Evolutionary conservation across 2,888 invertebrate genomes (phyloP).

Genomic region (Salpingus planirostris): DNA sequence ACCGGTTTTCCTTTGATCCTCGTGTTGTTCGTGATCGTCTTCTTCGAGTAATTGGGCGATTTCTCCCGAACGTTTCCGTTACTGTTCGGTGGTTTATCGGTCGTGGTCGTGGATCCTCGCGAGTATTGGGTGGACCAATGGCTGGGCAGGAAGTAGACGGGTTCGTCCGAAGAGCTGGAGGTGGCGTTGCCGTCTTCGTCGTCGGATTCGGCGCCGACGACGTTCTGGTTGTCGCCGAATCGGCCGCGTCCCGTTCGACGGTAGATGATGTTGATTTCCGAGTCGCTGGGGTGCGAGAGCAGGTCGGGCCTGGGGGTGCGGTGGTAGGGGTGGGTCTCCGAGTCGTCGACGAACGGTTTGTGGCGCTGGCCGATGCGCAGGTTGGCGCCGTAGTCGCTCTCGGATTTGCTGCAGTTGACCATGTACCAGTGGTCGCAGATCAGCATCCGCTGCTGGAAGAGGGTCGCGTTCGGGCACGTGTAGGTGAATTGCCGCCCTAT

Average conservation of each 20-base stretch:
- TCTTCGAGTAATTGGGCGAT: constrained; percentile 1
- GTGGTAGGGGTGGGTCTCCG: constrained; percentile 53
- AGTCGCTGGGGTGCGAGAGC: constrained; percentile 45
- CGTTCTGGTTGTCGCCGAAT: constrained; percentile 27
- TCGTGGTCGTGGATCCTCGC: neutral
- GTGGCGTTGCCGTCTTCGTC: constrained; percentile 12
- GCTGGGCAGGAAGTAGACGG: neutral
- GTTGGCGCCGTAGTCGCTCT: constrained; percentile 63
- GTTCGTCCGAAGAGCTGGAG: neutral
- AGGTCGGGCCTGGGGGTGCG: constrained; percentile 64
- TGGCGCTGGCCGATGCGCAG: constrained; percentile 63
- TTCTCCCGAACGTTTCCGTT: neutral
- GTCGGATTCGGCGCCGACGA: constrained; percentile 44
- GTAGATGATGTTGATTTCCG: constrained; percentile 31
- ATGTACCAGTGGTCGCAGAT: constrained; percentile 78
- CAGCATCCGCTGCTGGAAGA: constrained; percentile 73
- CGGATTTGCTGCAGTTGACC: constrained; percentile 68
- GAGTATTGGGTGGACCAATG: constrained; percentile 47
- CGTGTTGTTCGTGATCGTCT: constrained; percentile 1
- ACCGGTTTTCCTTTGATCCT: constrained; percentile 4
- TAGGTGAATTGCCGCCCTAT: constrained; percentile 69
- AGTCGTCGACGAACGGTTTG: constrained; percentile 57
- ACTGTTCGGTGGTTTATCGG: constrained; percentile 1
- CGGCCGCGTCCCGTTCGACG: constrained; percentile 18
- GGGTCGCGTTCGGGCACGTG: constrained; percentile 68